Conservation (phyloP, 2,797 vertebrate genomes). For the Urosaurus nigricauda region DNA sequence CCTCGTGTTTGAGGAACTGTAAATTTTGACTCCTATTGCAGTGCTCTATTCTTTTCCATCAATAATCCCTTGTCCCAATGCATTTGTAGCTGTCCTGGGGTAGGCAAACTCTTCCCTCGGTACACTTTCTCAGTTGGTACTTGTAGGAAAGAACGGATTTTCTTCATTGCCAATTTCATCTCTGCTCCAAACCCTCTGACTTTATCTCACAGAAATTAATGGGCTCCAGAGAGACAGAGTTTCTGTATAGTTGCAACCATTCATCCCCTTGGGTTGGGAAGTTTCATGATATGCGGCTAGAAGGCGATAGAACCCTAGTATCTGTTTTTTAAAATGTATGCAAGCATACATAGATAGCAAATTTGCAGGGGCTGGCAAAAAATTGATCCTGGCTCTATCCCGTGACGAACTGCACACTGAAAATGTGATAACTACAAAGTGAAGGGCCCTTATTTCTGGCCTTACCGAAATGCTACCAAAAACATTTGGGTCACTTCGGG, state of each 20-base stretch:
- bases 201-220: neutral
- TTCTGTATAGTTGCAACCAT: neutral
- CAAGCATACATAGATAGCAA: neutral
- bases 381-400: too few species aligned
- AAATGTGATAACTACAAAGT: neutral
- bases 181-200: neutral
- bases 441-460: neutral
- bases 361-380: neutral
- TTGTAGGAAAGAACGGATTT: neutral
- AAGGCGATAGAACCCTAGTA: neutral
- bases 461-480: neutral
- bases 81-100: neutral
- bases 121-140: neutral
- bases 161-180: neutral
- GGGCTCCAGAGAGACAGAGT: neutral
- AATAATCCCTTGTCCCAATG: neutral
- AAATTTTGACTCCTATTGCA: neutral
- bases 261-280: too few species aligned
- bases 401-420: accelerated
- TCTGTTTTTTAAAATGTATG: neutral
- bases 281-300: neutral
- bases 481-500: neutral
- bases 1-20: neutral
- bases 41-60: neutral
- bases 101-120: neutral